These are phyloP conservation scores for Pseudoatta argentina DNA, from an alignment of 1,140 invertebrate genomes.

Conservation along the genomic window DNA sequence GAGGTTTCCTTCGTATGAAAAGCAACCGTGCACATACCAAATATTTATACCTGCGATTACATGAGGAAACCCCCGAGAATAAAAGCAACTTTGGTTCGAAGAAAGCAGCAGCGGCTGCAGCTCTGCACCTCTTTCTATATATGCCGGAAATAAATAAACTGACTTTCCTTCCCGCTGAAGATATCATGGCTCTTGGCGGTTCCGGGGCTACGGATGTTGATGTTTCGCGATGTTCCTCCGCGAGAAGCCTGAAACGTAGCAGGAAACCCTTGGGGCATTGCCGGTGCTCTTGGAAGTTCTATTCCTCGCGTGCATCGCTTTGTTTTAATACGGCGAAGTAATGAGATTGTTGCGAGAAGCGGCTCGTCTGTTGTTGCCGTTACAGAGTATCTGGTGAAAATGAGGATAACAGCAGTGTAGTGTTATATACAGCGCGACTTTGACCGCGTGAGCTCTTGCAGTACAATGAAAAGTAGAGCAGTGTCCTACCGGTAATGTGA, in stretches of 20 bases:
- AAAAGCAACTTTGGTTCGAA: slow-evolving; percentile 23
- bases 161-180: slow-evolving; percentile 2
- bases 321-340: slow-evolving; percentile 48
- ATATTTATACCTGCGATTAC: slow-evolving; percentile 66
- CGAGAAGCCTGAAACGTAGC: neutral
- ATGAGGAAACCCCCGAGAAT: neutral
- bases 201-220: slow-evolving; percentile 58
- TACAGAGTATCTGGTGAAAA: neutral
- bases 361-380: neutral
- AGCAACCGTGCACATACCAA: slow-evolving; percentile 8
- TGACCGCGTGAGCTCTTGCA: neutral
- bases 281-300: slow-evolving; percentile 23
- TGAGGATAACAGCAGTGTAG: neutral
- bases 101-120: neutral
- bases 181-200: slow-evolving; percentile 11
- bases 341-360: slow-evolving; percentile 21
- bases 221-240: slow-evolving; percentile 43
- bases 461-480: neutral
- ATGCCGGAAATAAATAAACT: slow-evolving; percentile 65
- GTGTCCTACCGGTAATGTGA: neutral
- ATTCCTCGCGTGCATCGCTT: slow-evolving; percentile 16
- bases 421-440: neutral
- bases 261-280: slow-evolving; percentile 11
- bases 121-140: neutral
- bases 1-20: slow-evolving; percentile 5